These are phyloP conservation scores for Xestobium rufovillosum DNA, from an alignment of 2,888 invertebrate species.

Conservation along the genomic window DNA sequence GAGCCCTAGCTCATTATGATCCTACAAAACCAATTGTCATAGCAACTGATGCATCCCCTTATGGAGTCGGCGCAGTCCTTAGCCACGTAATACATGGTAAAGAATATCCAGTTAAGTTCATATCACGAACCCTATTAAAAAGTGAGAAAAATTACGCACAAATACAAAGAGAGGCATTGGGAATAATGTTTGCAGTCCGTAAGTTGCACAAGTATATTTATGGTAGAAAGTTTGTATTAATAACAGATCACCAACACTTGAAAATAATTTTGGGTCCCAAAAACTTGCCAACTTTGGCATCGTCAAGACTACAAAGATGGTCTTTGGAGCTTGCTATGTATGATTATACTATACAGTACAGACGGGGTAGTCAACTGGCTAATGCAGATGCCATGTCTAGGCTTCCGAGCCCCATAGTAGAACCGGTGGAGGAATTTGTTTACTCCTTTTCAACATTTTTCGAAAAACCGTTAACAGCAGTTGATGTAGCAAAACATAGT, in stretches of 20 bases:
- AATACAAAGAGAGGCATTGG: too few species aligned
- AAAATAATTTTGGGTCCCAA: not conserved
- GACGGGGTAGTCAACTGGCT: conserved; percentile 3
- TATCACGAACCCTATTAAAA: not conserved
- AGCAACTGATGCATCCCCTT: conserved; percentile 4
- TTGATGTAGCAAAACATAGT: conserved; percentile 7
- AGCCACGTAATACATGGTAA: conserved; percentile 3
- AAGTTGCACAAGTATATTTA: too few species aligned
- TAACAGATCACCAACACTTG: too few species aligned
- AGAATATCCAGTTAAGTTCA: conserved; percentile 7
- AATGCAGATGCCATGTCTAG: conserved; percentile 14
- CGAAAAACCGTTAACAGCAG: conserved; percentile 6
- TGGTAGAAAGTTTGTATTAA: too few species aligned
- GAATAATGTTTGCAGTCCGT: too few species aligned
- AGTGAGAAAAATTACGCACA: conserved; percentile 4
- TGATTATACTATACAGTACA: conserved; percentile 12
- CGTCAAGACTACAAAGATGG: conserved; percentile 16
- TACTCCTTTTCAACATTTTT: conserved; percentile 7
- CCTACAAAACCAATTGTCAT: conserved; percentile 2
- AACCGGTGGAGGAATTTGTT: conserved; percentile 1
- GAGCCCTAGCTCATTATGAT: conserved; percentile 6
- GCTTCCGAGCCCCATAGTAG: conserved; percentile 8
- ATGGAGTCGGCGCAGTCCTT: too few species aligned
- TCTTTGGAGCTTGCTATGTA: conserved; percentile 15
- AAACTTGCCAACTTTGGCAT: conserved; percentile 12